Evolutionary conservation across 2,113 vertebrate species (phyloP).

Genomic region (Butastur rufipennis): DNA sequence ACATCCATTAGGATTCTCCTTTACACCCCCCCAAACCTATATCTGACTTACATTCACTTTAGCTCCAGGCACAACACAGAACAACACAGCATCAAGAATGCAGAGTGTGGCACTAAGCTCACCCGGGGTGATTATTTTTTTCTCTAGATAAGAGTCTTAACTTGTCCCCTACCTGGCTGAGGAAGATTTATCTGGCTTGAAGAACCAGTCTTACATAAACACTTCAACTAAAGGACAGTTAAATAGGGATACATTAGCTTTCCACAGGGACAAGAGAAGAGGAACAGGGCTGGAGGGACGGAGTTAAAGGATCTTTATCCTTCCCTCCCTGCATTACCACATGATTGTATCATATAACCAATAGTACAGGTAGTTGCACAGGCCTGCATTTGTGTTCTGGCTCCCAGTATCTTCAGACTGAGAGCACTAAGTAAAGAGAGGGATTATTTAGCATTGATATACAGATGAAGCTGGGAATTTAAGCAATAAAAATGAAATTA

Average conservation of each 20-base stretch:
- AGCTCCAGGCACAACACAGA: not conserved
- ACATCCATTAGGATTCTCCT: not conserved
- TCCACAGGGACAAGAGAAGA: not conserved
- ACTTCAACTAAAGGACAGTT: not conserved
- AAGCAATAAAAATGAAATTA: not conserved
- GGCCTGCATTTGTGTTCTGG: not conserved
- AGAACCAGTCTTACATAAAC: not conserved
- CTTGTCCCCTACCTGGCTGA: not conserved
- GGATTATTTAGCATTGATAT: not conserved
- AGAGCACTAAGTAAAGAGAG: not conserved
- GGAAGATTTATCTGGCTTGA: not conserved
- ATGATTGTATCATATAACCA: not conserved
- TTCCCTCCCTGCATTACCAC: not conserved
- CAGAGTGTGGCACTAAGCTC: not conserved
- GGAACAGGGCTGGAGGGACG: not conserved
- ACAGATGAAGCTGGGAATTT: not conserved
- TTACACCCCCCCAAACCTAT: not conserved
- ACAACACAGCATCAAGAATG: not conserved
- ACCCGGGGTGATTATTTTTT: not conserved
- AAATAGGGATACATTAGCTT: not conserved
- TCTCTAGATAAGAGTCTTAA: not conserved
- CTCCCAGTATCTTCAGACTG: not conserved
- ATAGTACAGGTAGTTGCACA: not conserved
- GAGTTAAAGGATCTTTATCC: not conserved
- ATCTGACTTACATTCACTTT: not conserved